Conservation (phyloP, 1,140 invertebrate genomes). For the Aphaenogaster ashmeadi region DNA sequence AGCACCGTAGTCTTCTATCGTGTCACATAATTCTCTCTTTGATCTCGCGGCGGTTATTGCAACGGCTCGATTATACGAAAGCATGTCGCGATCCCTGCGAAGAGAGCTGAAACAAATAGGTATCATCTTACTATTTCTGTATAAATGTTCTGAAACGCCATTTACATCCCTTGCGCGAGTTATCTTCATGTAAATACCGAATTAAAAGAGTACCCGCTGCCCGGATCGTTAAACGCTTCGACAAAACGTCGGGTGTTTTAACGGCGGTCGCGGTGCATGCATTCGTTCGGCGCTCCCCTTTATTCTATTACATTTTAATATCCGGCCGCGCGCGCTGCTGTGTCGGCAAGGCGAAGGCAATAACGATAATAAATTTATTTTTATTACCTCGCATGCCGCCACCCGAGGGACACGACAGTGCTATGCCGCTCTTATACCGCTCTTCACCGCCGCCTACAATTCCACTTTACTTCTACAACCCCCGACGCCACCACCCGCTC, state of each 20-base stretch:
- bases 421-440: conserved; percentile 47
- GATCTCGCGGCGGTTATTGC: neutral
- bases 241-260: conserved; percentile 41
- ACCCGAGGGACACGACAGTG: conserved; percentile 50
- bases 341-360: conserved; percentile 61
- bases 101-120: neutral
- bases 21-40: neutral
- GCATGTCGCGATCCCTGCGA: neutral
- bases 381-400: conserved; percentile 74
- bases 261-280: neutral
- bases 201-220: conserved; percentile 18
- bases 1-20: neutral
- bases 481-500: neutral
- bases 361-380: conserved; percentile 81
- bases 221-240: conserved; percentile 50
- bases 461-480: neutral
- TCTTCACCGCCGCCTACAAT: conserved; percentile 43
- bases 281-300: conserved; percentile 59
- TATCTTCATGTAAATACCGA: conserved; percentile 11
- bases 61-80: neutral
- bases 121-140: neutral
- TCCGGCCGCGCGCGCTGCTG: conserved; percentile 42
- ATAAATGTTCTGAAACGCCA: neutral
- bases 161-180: neutral
- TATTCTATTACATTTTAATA: conserved; percentile 76